These are phyloP conservation scores for Gortyna flavago DNA, from an alignment of 2,888 invertebrate genomes.

Conservation along the genomic window DNA sequence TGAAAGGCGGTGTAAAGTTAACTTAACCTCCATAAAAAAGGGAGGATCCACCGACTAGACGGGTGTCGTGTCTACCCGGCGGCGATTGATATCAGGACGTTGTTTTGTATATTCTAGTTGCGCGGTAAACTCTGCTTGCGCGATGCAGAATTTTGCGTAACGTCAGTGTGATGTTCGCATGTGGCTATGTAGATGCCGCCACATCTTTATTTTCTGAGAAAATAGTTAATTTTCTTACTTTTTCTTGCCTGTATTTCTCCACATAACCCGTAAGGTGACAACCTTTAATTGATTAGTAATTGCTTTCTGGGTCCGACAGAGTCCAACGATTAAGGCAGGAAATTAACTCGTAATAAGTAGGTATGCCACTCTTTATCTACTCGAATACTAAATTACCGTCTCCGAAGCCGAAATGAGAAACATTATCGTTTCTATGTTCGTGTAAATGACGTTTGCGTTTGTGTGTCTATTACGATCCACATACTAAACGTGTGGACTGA, in stretches of 20 bases:
- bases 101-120: not conserved
- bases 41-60: not conserved
- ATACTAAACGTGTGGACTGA: slow-evolving; percentile 38
- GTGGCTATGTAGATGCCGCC: not conserved
- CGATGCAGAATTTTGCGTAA: no score
- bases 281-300: slow-evolving; percentile 29
- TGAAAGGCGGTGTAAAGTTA: not conserved
- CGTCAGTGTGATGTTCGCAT: no score
- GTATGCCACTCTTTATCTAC: slow-evolving; percentile 45
- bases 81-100: no score
- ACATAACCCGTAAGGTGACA: not conserved
- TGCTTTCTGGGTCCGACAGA: slow-evolving; percentile 15
- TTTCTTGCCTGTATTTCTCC: not conserved
- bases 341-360: slow-evolving; percentile 40
- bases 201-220: not conserved
- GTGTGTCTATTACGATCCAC: slow-evolving; percentile 7
- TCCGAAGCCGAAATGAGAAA: slow-evolving; percentile 38
- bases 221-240: not conserved
- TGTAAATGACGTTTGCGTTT: not conserved
- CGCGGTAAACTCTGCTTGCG: no score
- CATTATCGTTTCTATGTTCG: slow-evolving; percentile 19
- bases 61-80: not conserved
- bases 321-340: slow-evolving; percentile 1
- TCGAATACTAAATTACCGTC: slow-evolving; percentile 41
- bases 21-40: not conserved